Conservation (phyloP, 2,113 vertebrate genomes). For the Eulemur macaco region DNA sequence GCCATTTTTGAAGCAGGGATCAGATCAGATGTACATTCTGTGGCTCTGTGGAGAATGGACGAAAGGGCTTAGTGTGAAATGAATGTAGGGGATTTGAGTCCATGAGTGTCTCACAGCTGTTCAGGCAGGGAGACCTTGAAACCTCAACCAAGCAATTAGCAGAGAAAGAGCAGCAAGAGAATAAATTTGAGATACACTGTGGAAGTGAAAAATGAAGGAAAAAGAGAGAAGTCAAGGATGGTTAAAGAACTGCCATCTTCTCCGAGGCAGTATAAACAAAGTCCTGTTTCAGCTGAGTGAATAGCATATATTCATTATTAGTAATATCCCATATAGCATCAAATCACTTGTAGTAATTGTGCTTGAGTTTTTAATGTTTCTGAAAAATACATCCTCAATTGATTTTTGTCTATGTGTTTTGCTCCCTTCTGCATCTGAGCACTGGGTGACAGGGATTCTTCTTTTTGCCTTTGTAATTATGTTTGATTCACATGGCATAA, state of each 20-base stretch:
- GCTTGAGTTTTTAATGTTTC: background rate
- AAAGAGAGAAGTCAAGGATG: background rate
- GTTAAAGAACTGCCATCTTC: background rate
- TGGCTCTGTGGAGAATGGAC: background rate
- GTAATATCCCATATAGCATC: rapidly evolving
- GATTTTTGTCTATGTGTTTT: background rate
- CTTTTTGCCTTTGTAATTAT: background rate
- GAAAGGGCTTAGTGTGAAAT: background rate
- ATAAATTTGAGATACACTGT: background rate
- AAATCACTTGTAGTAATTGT: rapidly evolving
- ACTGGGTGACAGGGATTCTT: background rate
- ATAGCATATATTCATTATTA: background rate
- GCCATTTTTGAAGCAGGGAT: background rate
- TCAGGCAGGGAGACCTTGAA: background rate
- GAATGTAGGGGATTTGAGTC: rapidly evolving
- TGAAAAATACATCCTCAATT: background rate
- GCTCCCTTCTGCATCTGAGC: background rate
- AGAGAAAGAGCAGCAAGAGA: background rate
- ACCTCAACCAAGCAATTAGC: background rate
- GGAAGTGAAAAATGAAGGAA: background rate
- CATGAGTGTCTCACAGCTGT: background rate
- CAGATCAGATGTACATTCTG: rapidly evolving
- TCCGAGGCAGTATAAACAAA: background rate
- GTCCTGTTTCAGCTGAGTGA: background rate
- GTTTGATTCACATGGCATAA: background rate